A percentile compares a stretch with the other conserved stretches of the same genome.
phyloP scores from a whole-genome alignment of 2,888 invertebrate genomes.

The Napeogenes sylphis region DNA sequence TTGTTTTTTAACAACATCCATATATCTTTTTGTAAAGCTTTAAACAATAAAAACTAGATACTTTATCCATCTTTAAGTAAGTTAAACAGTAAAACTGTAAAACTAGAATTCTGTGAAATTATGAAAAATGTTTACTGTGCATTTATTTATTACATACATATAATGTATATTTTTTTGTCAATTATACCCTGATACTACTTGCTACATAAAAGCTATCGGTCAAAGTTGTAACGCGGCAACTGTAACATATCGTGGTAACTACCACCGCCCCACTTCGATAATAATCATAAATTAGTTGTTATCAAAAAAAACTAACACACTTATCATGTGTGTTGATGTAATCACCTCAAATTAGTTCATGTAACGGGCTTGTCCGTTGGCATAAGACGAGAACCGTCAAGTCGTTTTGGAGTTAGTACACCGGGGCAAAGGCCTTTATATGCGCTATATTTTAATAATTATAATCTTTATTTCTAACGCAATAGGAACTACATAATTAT shows the following conservation, averaged over 20 bases:
- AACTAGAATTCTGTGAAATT: too few relatives aligned
- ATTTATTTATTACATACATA: conserved; percentile 2
- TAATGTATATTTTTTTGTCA: not conserved
- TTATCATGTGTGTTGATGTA: conserved; percentile 39
- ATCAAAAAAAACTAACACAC: conserved; percentile 37
- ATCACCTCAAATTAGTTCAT: conserved; percentile 45
- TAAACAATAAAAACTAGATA: too few relatives aligned
- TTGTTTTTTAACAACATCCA: conserved; percentile 14
- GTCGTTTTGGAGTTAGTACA: conserved; percentile 44
- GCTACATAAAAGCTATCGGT: not conserved
- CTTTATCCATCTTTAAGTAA: too few relatives aligned
- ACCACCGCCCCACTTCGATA: conserved; percentile 23
- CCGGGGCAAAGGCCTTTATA: conserved; percentile 1
- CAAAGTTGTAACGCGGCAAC: conserved; percentile 12
- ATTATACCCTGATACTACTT: too few relatives aligned
- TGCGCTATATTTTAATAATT: not conserved
- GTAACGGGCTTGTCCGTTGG: conserved; percentile 59
- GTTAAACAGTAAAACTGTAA: too few relatives aligned
- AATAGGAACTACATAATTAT: not conserved
- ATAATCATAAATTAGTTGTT: conserved; percentile 33
- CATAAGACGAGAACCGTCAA: conserved; percentile 50
- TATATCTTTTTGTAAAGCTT: conserved; percentile 5
- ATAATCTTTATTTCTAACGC: conserved; percentile 8
- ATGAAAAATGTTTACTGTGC: too few relatives aligned
- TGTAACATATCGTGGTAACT: conserved; percentile 18